Conservation (phyloP, 2,888 invertebrate genomes). For the Drosophila merina region DNA sequence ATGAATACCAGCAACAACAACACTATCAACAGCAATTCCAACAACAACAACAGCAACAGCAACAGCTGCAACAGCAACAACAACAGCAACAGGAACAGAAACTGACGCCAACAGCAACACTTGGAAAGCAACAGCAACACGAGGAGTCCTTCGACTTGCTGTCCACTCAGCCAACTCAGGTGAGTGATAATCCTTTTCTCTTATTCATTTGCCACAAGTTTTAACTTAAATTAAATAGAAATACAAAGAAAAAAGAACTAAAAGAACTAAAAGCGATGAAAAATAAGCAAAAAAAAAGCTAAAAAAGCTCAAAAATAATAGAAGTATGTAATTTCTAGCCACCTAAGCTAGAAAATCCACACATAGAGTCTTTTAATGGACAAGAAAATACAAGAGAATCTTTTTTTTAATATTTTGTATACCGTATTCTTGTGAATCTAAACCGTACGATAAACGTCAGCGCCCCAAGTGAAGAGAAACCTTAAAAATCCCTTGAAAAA, state of each 20-base stretch:
- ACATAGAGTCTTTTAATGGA: no score
- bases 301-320: no score
- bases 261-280: not conserved
- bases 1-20: slow-evolving; percentile 75
- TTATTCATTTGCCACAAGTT: not conserved
- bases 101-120: slow-evolving; percentile 40
- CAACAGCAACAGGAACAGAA: slow-evolving; percentile 40
- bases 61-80: slow-evolving; percentile 52
- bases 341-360: no score
- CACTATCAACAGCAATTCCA: slow-evolving; percentile 57
- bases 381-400: no score
- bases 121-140: slow-evolving; percentile 35
- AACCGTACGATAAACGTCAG: no score
- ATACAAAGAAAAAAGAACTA: not conserved
- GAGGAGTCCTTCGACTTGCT: slow-evolving; percentile 60
- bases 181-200: slow-evolving; percentile 41
- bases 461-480: no score
- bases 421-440: no score
- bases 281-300: no score
- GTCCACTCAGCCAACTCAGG: slow-evolving; percentile 68
- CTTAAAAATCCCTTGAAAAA: no score
- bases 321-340: no score
- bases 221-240: not conserved
- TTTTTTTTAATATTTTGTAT: no score
- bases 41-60: slow-evolving; percentile 66